Evolutionary conservation across 2,113 vertebrate species (phyloP).

Genomic region (Chaenogobius annularis): DNA sequence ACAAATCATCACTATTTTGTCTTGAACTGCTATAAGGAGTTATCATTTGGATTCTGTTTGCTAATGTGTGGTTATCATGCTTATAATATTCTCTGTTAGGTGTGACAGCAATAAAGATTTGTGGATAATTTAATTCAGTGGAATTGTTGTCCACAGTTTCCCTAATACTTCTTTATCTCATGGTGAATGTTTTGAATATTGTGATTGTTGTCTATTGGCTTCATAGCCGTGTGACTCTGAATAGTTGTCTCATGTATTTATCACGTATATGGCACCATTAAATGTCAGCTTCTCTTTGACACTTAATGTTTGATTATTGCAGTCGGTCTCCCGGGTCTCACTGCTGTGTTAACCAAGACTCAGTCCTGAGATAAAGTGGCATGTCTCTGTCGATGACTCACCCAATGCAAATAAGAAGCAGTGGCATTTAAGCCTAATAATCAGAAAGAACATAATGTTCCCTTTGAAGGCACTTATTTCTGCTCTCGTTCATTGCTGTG

Average conservation of each 20-base stretch:
- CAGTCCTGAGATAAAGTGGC: constrained; percentile 46
- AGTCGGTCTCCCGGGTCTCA: constrained; percentile 33
- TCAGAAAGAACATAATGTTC: constrained; percentile 68
- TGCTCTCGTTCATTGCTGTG: constrained; percentile 43
- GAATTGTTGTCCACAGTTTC: constrained; percentile 30
- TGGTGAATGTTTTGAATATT: constrained; percentile 28
- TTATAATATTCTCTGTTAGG: constrained; percentile 6
- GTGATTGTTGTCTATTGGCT: constrained; percentile 44
- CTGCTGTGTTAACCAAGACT: constrained; percentile 47
- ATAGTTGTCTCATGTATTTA: constrained; percentile 40
- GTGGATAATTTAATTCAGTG: constrained; percentile 37
- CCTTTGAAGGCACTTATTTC: constrained; percentile 58
- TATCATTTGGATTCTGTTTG: no score
- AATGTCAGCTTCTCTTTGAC: constrained; percentile 30
- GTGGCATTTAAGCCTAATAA: constrained; percentile 61
- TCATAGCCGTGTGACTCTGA: constrained; percentile 41
- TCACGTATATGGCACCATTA: constrained; percentile 41
- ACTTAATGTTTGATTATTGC: constrained; percentile 51
- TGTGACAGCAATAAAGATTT: constrained; percentile 46
- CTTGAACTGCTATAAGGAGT: no score
- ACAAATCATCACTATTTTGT: no score
- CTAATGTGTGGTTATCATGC: no score
- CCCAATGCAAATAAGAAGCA: constrained; percentile 59
- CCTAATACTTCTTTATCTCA: constrained; percentile 38
- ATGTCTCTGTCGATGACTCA: constrained; percentile 59